A percentile compares a stretch with the other conserved stretches of the same genome.
phyloP scores from a whole-genome alignment of 2,113 vertebrate genomes.

The Elanoides forficatus region DNA sequence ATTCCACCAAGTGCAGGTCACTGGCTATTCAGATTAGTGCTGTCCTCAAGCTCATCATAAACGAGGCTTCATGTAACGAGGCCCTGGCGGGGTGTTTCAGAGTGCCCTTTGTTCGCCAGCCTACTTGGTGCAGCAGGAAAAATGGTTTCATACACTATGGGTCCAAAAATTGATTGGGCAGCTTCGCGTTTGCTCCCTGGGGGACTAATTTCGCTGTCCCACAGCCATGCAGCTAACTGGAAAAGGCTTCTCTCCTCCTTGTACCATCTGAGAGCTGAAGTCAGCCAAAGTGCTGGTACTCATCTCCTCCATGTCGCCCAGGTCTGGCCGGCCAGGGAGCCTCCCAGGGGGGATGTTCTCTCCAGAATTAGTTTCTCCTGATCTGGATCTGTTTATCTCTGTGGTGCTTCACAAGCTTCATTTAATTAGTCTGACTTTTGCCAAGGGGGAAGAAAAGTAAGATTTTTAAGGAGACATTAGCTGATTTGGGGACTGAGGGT shows the following conservation, averaged over 20 bases:
- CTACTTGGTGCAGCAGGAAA: neutral
- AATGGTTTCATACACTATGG: neutral
- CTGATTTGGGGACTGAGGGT: neutral
- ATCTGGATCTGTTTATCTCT: neutral
- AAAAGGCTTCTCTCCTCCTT: neutral
- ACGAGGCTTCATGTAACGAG: neutral
- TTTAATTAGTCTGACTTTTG: neutral
- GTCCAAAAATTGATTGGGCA: neutral
- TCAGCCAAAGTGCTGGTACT: neutral
- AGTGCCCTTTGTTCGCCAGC: neutral
- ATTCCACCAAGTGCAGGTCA: neutral
- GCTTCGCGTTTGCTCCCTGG: neutral
- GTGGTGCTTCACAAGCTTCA: neutral
- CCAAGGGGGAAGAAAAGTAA: neutral
- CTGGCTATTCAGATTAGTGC: neutral
- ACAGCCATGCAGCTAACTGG: neutral
- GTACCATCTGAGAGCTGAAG: neutral
- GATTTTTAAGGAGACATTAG: neutral
- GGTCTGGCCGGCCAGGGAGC: neutral
- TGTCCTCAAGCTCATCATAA: neutral
- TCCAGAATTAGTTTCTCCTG: neutral
- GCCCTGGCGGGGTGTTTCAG: neutral
- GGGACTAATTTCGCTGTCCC: neutral
- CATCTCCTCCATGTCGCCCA: fast-evolving
- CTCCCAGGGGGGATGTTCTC: neutral